Conservation (phyloP, 2,113 vertebrate species). For the Sinocyclocheilus rhinocerous region DNA sequence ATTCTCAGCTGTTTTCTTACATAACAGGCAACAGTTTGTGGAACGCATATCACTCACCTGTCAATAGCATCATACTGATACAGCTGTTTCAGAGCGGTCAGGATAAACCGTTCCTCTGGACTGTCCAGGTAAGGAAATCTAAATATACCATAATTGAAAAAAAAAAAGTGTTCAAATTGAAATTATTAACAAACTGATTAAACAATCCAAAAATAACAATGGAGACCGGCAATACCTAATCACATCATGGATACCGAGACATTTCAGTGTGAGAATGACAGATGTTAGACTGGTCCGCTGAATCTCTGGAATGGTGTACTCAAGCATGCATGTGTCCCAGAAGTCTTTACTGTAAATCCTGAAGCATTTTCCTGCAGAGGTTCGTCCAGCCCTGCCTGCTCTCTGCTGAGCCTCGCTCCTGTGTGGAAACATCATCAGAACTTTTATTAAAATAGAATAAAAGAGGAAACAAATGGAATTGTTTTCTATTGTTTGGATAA, state of each 20-base stretch:
- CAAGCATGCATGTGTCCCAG: constrained; percentile 94
- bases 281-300: constrained; percentile 90
- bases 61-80: constrained; percentile 95
- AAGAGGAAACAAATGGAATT: not conserved
- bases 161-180: constrained; percentile 13
- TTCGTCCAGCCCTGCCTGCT: constrained; percentile 90
- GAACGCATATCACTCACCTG: constrained; percentile 75
- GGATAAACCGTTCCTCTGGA: constrained; percentile 92
- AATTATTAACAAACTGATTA: not conserved
- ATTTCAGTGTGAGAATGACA: constrained; percentile 93
- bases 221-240: constrained; percentile 80
- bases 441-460: not conserved
- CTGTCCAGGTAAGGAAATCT: constrained; percentile 94
- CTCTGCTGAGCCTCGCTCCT: constrained; percentile 93
- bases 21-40: not conserved
- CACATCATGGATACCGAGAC: constrained; percentile 92
- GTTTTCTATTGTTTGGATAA: not conserved
- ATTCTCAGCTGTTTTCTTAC: not conserved
- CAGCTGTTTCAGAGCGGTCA: constrained; percentile 92
- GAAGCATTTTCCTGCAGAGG: constrained; percentile 88
- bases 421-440: constrained; percentile 38
- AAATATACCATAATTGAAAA: constrained; percentile 34
- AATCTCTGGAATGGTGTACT: constrained; percentile 94
- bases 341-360: constrained; percentile 87
- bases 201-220: not conserved